Conservation (phyloP, 2,797 vertebrate species). For the Cryptoprocta ferox region DNA sequence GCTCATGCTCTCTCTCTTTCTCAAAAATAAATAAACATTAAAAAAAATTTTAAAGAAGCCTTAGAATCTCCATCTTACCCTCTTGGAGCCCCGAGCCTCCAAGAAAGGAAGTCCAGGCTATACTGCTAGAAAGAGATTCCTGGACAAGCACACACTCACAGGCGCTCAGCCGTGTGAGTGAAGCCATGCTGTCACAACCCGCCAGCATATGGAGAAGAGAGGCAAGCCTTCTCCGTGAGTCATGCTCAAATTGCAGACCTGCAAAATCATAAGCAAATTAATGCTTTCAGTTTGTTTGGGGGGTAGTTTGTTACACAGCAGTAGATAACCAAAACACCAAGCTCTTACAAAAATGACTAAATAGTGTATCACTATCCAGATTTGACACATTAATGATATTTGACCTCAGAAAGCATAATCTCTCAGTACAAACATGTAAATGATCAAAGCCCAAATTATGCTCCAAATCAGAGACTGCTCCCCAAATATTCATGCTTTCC, state of each 20-base stretch:
- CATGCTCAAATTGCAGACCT: not conserved
- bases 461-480: not conserved
- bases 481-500: not conserved
- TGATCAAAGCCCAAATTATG: not conserved
- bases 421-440: not conserved
- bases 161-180: not conserved
- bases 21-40: too few relatives aligned
- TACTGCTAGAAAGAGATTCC: not conserved
- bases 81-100: not conserved
- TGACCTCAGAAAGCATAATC: constrained; percentile 4
- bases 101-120: not conserved
- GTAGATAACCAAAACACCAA: not conserved
- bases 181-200: not conserved
- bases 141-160: not conserved
- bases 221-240: not conserved
- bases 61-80: not conserved
- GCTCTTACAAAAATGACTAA: not conserved
- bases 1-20: too few relatives aligned
- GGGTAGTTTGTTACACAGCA: not conserved
- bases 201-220: not conserved
- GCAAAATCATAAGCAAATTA: not conserved
- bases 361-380: not conserved
- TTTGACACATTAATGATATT: not conserved
- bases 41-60: not conserved
- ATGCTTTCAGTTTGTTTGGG: not conserved